Percentiles rank a stretch among this genome's conserved stretches.
phyloP scores from a whole-genome alignment of 2,888 invertebrate species.

The Zaprionus bogoriensis region DNA sequence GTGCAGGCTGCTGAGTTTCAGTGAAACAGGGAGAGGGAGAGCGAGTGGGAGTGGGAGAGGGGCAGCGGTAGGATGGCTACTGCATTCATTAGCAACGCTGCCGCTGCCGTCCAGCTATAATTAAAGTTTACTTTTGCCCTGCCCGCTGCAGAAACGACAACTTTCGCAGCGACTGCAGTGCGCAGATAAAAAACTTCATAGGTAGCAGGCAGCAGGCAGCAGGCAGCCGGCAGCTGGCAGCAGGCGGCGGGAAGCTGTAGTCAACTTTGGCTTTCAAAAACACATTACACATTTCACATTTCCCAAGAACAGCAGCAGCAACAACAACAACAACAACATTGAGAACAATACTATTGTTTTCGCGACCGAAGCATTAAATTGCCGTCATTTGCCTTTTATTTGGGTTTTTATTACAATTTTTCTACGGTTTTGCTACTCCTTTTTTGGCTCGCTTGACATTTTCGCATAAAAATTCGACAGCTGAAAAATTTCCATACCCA shows the following conservation, averaged over 20 bases:
- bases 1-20: background rate
- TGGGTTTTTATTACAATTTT: slow-evolving; percentile 61
- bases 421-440: slow-evolving; percentile 5
- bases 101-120: slow-evolving; percentile 65
- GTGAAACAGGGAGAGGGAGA: background rate
- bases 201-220: slow-evolving; percentile 24
- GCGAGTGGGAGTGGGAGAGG: background rate
- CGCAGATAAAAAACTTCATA: slow-evolving; percentile 69
- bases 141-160: slow-evolving; percentile 56
- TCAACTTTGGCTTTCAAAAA: slow-evolving; percentile 64
- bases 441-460: slow-evolving; percentile 58
- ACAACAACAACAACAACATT: slow-evolving; percentile 22
- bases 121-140: slow-evolving; percentile 74
- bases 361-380: slow-evolving; percentile 67
- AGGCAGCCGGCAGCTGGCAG: slow-evolving; percentile 4
- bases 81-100: slow-evolving; percentile 63
- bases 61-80: background rate
- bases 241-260: slow-evolving; percentile 4
- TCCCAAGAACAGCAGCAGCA: slow-evolving; percentile 22
- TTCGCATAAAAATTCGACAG: slow-evolving; percentile 77
- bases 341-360: slow-evolving; percentile 61
- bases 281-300: slow-evolving; percentile 69
- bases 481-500: slow-evolving; percentile 72
- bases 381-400: slow-evolving; percentile 71
- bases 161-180: slow-evolving; percentile 50